Conservation (phyloP, 2,888 invertebrate species). For the Beris chalybata region DNA sequence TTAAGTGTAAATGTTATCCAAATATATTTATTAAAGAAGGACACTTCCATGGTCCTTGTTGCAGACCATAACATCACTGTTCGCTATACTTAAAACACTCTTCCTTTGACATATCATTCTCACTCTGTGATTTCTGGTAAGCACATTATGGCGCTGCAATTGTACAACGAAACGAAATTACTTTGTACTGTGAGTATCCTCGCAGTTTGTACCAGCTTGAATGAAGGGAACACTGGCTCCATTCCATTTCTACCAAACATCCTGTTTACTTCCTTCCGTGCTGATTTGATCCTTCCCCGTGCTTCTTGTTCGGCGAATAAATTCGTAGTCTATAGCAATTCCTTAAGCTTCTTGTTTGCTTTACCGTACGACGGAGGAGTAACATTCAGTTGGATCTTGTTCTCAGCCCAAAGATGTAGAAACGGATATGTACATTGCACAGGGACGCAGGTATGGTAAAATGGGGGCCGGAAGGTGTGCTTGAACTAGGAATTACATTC, state of each 20-base stretch:
- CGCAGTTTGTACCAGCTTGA: not conserved
- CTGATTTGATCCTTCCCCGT: slow-evolving; percentile 11
- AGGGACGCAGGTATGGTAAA: no score
- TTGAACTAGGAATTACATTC: no score
- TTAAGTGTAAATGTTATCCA: slow-evolving; percentile 20
- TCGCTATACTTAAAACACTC: slow-evolving; percentile 17
- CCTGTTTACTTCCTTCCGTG: slow-evolving; percentile 28
- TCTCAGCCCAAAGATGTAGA: no score
- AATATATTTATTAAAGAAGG: slow-evolving; percentile 4
- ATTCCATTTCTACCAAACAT: slow-evolving; percentile 9
- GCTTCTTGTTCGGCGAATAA: no score
- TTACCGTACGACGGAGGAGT: no score
- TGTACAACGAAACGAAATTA: slow-evolving; percentile 29
- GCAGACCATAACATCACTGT: not conserved
- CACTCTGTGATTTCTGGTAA: slow-evolving; percentile 25
- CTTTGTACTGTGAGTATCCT: slow-evolving; percentile 8
- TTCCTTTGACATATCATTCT: slow-evolving; percentile 28
- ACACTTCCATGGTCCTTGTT: slow-evolving; percentile 11
- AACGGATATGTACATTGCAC: no score
- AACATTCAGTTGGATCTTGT: no score
- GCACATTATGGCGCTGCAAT: slow-evolving; percentile 29
- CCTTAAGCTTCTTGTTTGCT: no score
- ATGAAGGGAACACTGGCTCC: not conserved
- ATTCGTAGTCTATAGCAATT: no score
- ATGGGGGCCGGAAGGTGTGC: no score